Evolutionary conservation across 2,888 invertebrate species (phyloP).

Genomic region (Tachystola acroxantha): DNA sequence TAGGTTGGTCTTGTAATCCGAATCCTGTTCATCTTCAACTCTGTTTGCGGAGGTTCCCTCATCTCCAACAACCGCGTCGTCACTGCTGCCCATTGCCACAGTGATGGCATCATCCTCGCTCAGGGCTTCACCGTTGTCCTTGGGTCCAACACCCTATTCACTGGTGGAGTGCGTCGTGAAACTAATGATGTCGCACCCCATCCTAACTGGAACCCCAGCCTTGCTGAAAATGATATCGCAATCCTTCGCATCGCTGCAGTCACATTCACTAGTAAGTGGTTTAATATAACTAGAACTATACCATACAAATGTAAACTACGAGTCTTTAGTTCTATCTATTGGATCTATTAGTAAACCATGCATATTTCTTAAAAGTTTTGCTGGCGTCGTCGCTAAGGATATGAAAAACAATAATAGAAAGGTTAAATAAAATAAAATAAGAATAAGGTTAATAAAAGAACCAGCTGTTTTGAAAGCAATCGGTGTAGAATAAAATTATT

Average conservation of each 20-base stretch:
- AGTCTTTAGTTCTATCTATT: no score
- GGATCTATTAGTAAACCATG: no score
- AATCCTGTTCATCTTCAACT: conserved; percentile 30
- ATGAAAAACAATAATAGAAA: no score
- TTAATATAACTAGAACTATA: no score
- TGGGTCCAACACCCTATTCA: conserved; percentile 41
- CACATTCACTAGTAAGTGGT: conserved; percentile 22
- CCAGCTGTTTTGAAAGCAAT: no score
- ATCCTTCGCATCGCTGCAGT: conserved; percentile 25
- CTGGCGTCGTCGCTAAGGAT: no score
- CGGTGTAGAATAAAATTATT: no score
- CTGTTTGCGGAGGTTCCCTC: conserved; percentile 44
- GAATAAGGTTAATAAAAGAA: no score
- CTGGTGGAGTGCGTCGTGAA: conserved; percentile 33
- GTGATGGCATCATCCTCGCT: conserved; percentile 32
- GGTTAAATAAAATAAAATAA: no score
- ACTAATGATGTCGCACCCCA: conserved; percentile 30
- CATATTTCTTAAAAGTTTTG: no score
- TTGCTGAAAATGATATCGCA: conserved; percentile 36
- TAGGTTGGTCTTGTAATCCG: conserved; percentile 45
- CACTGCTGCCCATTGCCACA: conserved; percentile 46
- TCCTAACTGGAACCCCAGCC: conserved; percentile 30
- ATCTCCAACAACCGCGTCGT: conserved; percentile 27
- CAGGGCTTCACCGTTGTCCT: conserved; percentile 35
- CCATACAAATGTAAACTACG: neutral